A percentile compares a stretch with the other conserved stretches of the same genome.
These are phyloP conservation scores for Larimichthys crocea DNA, from an alignment of 2,113 vertebrate species.

Conservation along the genomic window DNA sequence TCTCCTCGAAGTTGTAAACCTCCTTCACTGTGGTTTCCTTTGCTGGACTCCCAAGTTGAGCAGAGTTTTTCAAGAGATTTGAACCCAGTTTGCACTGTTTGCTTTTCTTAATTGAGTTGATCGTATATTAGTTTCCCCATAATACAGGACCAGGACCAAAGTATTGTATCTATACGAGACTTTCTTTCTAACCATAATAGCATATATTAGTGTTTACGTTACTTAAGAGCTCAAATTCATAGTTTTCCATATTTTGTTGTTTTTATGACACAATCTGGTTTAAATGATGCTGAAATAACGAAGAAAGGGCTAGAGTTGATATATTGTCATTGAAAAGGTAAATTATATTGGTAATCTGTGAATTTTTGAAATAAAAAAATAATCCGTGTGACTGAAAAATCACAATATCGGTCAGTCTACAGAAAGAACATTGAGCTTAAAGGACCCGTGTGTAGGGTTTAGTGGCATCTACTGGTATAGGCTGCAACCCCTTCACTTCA, in stretches of 20 bases:
- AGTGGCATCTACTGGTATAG: too few species aligned
- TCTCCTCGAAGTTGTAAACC: slow-evolving; percentile 47
- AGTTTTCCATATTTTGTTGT: not conserved
- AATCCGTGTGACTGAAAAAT: too few species aligned
- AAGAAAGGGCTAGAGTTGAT: too few species aligned
- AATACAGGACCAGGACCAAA: not conserved
- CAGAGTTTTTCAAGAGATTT: slow-evolving; percentile 2
- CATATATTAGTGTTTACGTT: not conserved
- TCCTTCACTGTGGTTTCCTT: slow-evolving; percentile 48
- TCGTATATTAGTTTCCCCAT: not conserved
- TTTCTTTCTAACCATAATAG: not conserved
- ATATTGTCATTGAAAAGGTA: too few species aligned
- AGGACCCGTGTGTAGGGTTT: too few species aligned
- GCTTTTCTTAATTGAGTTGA: slow-evolving; percentile 9
- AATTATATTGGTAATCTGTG: too few species aligned
- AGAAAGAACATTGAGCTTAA: too few species aligned
- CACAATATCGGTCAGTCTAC: too few species aligned
- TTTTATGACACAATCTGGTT: not conserved
- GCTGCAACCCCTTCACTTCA: too few species aligned
- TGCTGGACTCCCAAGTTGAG: slow-evolving; percentile 51
- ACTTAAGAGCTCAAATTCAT: too few species aligned
- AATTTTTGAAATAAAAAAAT: too few species aligned
- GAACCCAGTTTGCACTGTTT: not conserved
- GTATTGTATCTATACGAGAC: not conserved
- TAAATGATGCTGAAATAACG: not conserved